Base-by-base conservation (phyloP, 2,888 invertebrate species). In the Deilephila elpenor region DNA sequence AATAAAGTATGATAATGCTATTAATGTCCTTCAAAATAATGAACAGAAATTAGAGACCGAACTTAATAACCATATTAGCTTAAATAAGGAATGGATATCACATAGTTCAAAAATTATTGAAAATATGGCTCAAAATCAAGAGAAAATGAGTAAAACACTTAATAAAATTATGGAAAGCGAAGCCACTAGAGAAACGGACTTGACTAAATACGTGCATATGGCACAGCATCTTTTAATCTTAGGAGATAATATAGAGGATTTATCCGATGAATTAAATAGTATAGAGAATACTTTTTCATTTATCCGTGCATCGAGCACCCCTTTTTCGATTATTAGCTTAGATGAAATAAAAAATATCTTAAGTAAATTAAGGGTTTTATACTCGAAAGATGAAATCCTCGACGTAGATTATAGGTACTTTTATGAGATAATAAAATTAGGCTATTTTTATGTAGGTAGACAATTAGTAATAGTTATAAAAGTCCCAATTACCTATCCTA, bases 381-480 rank as follows among this genome's bases (percentile, higher is more conserved):
- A 59, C 11, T 6, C 5, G n/a, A 59, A 11, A 5, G 5, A 25
- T 7, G 59, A 59, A 20, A 59, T 59, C 11, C 59, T 59, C 20
- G 25, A 59, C 20, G 25, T 59, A 59, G 59, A 59, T 20, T 6
- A 20, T n/a, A 59, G 59, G 25, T 59, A 59, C 20, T 25, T 59
- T 59, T 59, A 59, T 59, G 25, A 25, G n/a, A 59, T 59, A 59
- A 59, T 59, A 20, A 59, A 59, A 20, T 59, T 59, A 59, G 59
- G 59, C n/a, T 59, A 59, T 59, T 59, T 59, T 25, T 59, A 59
- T 25, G 25, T 7, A 7, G 20, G 20, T 59, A 59, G 20, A 8
- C 1, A 59, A 25, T 20, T 59, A 59, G 25, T 51, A 11, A 51
- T 51, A 51, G 51, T 51, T 11, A 11, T 11, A 11, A 7, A 51